Evolutionary conservation across 1,140 invertebrate genomes (phyloP).

Genomic region (Aleiodes sp.): DNA sequence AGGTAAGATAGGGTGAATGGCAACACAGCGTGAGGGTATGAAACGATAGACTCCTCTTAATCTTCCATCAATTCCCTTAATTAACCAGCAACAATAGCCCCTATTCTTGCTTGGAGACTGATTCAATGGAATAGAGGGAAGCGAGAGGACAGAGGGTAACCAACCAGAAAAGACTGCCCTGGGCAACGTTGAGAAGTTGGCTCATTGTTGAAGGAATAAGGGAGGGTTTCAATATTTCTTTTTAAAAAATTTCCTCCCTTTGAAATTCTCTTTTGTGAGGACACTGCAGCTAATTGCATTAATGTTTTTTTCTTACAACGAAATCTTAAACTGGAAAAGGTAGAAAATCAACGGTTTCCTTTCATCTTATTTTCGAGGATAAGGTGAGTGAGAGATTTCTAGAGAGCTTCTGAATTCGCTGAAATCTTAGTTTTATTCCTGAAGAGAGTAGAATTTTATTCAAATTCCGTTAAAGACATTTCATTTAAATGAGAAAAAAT

Average conservation of each 20-base stretch:
- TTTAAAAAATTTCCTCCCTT: background rate
- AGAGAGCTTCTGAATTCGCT: no score
- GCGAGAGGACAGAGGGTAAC: background rate
- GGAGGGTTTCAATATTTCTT: background rate
- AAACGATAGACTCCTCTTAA: constrained; percentile 39
- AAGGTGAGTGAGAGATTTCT: no score
- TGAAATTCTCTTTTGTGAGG: background rate
- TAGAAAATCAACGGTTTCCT: no score
- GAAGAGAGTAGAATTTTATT: no score
- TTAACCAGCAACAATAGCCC: constrained; percentile 49
- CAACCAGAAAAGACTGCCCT: constrained; percentile 3
- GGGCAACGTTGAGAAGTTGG: constrained; percentile 6
- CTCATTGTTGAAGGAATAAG: background rate
- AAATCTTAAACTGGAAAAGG: no score
- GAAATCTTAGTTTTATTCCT: no score
- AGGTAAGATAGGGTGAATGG: background rate
- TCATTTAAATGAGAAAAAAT: no score
- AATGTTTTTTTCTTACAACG: no score
- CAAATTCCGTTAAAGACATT: no score
- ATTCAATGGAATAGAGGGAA: constrained; percentile 16
- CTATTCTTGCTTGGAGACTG: no score
- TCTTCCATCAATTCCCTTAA: constrained; percentile 53
- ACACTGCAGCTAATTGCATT: background rate
- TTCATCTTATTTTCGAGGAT: no score
- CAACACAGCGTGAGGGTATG: constrained; percentile 1